Evolutionary conservation across 2,888 invertebrate genomes (phyloP), one percentile per base, ranked within the genome.

Genomic region (Clistopyga incitator): DNA sequence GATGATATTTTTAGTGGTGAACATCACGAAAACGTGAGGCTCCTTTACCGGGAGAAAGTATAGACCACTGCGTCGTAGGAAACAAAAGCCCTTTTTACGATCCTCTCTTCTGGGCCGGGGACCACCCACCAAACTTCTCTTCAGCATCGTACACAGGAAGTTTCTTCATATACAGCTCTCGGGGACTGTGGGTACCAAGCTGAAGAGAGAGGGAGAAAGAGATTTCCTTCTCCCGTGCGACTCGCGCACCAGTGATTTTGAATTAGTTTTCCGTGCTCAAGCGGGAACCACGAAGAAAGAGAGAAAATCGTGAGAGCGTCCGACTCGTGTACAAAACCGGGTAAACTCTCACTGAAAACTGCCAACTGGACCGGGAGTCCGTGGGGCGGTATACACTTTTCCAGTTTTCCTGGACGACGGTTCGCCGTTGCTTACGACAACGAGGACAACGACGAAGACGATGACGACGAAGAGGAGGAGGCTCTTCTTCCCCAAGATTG

Each of bases 71-170:
- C 25, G 64, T 56, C 70, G 74, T 65, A 77, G 64, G 74, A 84
- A 84, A 84, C 84, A 81, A 84, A 84, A 84, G 84, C 78, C 72
- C 56, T 84, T 84, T 84, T 84, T 84, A 84, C 81, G 81, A 81
- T 77, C 64, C 74, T 61, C 68, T 61, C 20, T 54, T 68, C 70
- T 70, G 64, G 11, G 25, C 23, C 10, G 8, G 23, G 38, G 52
- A 20, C 45, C 18, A 3, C 50, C 20, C 29, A 45, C 68, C 13
- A 85, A 85, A 85, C 52, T 81, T 83, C 29, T 77, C 42, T n/a
- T n/a, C 68, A 25, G 50, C 64, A 64, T 52, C 64, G 71, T 68
- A 71, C 64, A 56, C 80, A 70, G 74, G 74, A 82, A 85, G 80
- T 85, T 82, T 79, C 71, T 72, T 78, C 80, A 34, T 64, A 52